These are phyloP conservation scores for Triops cancriformis DNA, from an alignment of 1,140 invertebrate species.

Conservation along the genomic window DNA sequence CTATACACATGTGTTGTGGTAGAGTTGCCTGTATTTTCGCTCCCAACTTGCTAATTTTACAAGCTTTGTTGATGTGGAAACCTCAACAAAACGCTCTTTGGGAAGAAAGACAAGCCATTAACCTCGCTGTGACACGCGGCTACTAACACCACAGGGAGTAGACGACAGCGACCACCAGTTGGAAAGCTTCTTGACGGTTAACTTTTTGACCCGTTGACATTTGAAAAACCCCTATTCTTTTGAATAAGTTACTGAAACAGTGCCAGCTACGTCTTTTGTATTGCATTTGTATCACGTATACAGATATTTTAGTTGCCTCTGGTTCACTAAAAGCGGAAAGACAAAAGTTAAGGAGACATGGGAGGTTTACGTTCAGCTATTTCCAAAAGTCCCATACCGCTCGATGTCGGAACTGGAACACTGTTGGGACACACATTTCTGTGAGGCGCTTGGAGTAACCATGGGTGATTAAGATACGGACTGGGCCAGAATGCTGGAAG, in stretches of 20 bases:
- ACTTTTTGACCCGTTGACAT: not conserved
- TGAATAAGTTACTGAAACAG: not conserved
- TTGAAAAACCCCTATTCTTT: not conserved
- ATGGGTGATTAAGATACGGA: not conserved
- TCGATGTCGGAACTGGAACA: not conserved
- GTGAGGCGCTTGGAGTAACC: not conserved
- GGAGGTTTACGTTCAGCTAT: not conserved
- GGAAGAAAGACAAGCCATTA: not conserved
- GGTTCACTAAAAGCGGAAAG: not conserved
- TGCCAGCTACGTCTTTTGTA: not conserved
- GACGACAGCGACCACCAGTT: not conserved
- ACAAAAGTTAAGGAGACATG: constrained; percentile 5
- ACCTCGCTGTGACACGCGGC: constrained; percentile 3
- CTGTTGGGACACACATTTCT: not conserved
- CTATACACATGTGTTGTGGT: constrained; percentile 1
- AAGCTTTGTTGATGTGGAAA: constrained; percentile 3
- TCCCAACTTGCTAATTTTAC: constrained; percentile 10
- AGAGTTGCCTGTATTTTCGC: constrained; percentile 5
- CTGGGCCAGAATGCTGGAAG: not conserved
- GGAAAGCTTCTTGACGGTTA: not conserved
- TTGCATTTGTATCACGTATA: not conserved
- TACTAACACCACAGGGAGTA: not conserved
- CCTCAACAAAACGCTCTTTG: constrained; percentile 6
- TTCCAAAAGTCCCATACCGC: not conserved
- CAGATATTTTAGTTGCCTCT: not conserved